These are phyloP conservation scores for human (Homo sapiens) DNA, from an alignment of 2,113 vertebrate species.

Conservation along the genomic window DNA sequence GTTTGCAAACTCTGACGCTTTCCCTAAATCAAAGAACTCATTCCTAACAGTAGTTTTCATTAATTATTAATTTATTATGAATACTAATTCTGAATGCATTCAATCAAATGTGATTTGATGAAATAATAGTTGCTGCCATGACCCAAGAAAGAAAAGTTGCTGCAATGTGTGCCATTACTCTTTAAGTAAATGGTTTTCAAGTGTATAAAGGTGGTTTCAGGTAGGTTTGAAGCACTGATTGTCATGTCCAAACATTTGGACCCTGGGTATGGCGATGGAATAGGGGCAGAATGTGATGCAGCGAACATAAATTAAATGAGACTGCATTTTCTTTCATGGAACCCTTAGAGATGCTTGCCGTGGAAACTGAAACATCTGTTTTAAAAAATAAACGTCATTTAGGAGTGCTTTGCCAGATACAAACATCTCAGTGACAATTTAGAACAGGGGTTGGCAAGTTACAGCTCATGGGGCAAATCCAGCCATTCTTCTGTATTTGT, in stretches of 20 bases:
- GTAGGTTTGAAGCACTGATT: background rate
- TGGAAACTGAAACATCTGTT: background rate
- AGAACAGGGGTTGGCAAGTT: background rate
- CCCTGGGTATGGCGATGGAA: background rate
- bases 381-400: constrained; percentile 19
- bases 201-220: background rate
- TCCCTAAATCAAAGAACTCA: background rate
- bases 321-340: background rate
- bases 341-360: background rate
- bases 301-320: background rate
- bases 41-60: background rate
- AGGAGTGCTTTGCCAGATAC: background rate
- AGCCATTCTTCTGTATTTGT: background rate
- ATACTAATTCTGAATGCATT: constrained; percentile 42
- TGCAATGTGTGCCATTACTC: background rate
- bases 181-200: background rate
- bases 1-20: background rate
- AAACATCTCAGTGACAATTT: constrained; percentile 51
- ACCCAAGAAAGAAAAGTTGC: background rate
- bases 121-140: constrained; percentile 22
- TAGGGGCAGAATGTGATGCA: background rate
- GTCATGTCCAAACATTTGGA: background rate
- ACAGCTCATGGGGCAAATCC: background rate
- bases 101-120: constrained; percentile 19
- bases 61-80: background rate